phyloP scores from a whole-genome alignment of 35 echinoderm and acorn worm species.

The Acanthaster planci region DNA sequence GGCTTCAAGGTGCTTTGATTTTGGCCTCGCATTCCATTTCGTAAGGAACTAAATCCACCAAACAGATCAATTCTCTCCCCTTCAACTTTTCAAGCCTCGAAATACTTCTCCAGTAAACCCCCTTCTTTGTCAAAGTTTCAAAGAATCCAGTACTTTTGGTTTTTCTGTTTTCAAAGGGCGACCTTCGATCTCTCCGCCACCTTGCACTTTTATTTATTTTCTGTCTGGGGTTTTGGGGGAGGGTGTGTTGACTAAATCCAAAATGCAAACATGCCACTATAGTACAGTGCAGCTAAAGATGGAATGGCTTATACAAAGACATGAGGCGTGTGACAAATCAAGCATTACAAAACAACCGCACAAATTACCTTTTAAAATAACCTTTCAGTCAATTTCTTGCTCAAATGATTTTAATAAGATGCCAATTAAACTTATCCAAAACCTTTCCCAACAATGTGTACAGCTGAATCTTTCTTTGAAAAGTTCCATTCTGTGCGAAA shows the following conservation, averaged over 20 bases:
- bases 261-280: conserved; percentile 8
- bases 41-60: too few relatives aligned
- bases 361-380: too few relatives aligned
- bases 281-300: background rate
- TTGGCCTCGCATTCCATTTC: too few relatives aligned
- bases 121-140: background rate
- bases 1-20: too few relatives aligned
- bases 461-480: too few relatives aligned
- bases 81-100: background rate
- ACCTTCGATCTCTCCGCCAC: background rate
- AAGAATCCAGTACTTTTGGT: background rate
- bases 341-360: too few relatives aligned
- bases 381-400: too few relatives aligned
- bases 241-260: background rate
- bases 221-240: background rate
- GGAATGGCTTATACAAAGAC: background rate
- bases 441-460: too few relatives aligned
- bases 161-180: background rate
- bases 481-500: too few relatives aligned
- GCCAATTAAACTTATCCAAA: too few relatives aligned
- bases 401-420: too few relatives aligned
- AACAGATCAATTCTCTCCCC: too few relatives aligned
- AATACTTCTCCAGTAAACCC: background rate
- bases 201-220: conserved; percentile 28
- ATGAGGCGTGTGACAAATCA: background rate